Conservation (phyloP, 2,113 vertebrate species). For the Colistium nudipinnis region DNA sequence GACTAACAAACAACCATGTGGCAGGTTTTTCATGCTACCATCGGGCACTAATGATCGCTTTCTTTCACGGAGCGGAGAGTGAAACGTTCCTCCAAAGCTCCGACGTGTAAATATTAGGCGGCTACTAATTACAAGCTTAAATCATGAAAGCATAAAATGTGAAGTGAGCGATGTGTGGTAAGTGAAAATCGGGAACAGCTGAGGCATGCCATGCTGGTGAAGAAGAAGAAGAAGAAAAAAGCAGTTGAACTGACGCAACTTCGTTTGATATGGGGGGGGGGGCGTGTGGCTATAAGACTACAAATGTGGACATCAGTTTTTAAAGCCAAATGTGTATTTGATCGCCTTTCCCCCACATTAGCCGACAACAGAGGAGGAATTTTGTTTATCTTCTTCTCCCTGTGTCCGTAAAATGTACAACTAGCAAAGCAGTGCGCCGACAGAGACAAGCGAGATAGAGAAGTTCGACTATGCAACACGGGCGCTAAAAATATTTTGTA, state of each 20-base stretch:
- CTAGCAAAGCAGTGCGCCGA: neutral
- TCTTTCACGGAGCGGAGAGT: neutral
- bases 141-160: neutral
- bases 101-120: neutral
- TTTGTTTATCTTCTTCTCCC: too few species aligned
- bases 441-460: neutral
- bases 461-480: too few species aligned
- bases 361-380: neutral
- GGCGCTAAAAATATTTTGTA: too few species aligned
- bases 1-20: neutral
- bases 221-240: slow-evolving; percentile 21
- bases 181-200: slow-evolving; percentile 15
- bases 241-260: neutral
- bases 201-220: slow-evolving; percentile 39
- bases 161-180: neutral
- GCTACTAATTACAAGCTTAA: neutral
- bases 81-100: neutral
- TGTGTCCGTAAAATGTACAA: too few species aligned
- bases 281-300: neutral
- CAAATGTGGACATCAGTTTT: neutral
- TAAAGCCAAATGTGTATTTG: neutral
- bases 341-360: too few species aligned
- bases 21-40: neutral
- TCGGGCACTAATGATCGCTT: neutral
- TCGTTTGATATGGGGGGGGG: neutral